Evolutionary conservation across 2,888 invertebrate genomes (phyloP).

Genomic region (Merodon equestris): DNA sequence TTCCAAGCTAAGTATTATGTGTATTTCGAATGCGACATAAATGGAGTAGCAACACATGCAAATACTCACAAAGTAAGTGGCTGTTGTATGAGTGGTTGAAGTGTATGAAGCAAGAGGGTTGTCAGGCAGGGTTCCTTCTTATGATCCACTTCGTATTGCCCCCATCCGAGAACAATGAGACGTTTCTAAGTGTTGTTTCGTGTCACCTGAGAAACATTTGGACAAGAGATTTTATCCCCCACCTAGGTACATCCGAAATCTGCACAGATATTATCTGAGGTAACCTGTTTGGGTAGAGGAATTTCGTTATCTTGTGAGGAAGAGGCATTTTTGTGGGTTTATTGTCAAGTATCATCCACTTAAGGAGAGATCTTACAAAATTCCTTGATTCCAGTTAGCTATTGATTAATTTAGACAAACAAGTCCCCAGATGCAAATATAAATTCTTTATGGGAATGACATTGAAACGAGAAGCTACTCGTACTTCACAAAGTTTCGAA

Average conservation of each 20-base stretch:
- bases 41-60: constrained; percentile 59
- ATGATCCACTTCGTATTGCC: constrained; percentile 48
- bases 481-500: too few species aligned
- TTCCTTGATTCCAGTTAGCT: background rate
- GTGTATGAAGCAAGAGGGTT: constrained; percentile 48
- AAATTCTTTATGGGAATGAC: too few species aligned
- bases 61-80: constrained; percentile 41
- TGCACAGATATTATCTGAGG: background rate
- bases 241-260: constrained; percentile 16
- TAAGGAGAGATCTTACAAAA: background rate
- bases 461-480: too few species aligned
- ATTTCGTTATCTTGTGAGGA: too few species aligned
- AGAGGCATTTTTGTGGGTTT: constrained; percentile 6
- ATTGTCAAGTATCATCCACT: background rate
- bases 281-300: too few species aligned
- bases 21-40: constrained; percentile 11
- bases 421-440: too few species aligned
- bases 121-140: constrained; percentile 53
- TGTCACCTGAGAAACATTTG: constrained; percentile 79
- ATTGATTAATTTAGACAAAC: too few species aligned
- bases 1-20: constrained; percentile 12
- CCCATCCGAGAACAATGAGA: constrained; percentile 70
- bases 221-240: constrained; percentile 75
- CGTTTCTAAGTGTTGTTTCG: constrained; percentile 79
- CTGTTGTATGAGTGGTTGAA: constrained; percentile 58